phyloP scores from a whole-genome alignment of 30 jellyfish, hydroid and myxozoan species.

The Turritopsis dohrnii region DNA sequence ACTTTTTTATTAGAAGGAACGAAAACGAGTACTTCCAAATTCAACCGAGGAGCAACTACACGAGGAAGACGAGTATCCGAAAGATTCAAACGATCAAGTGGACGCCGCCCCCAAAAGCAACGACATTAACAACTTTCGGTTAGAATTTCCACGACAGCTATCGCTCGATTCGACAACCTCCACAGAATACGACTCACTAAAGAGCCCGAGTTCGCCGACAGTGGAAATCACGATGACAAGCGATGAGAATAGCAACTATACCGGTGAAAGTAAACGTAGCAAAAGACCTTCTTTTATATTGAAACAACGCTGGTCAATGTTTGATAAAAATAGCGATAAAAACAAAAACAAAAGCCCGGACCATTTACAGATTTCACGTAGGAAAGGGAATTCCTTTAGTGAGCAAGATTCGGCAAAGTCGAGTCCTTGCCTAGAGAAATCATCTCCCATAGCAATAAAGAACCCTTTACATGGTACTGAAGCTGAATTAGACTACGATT shows the following conservation, averaged over 20 bases:
- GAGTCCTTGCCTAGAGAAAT: slow-evolving; percentile 1
- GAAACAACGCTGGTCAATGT: slow-evolving; percentile 40
- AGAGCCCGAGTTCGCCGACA: not conserved
- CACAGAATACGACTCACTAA: not conserved
- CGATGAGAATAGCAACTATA: not conserved
- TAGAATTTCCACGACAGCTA: not conserved
- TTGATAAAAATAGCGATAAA: slow-evolving; percentile 18
- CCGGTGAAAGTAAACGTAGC: not conserved
- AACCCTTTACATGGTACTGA: not conserved
- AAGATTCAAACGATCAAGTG: not conserved
- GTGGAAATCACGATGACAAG: not conserved
- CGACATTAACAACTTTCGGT: not conserved
- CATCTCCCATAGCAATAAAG: not conserved
- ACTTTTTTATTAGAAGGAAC: not conserved
- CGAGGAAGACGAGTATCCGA: not conserved
- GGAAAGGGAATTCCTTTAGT: not conserved
- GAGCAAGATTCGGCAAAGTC: not conserved
- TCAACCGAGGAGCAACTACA: not conserved
- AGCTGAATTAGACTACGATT: slow-evolving; percentile 4
- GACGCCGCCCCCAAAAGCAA: not conserved
- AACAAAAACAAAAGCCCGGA: not conserved
- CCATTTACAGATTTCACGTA: not conserved
- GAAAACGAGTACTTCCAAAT: not conserved
- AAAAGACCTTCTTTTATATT: not conserved
- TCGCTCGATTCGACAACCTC: not conserved